These are phyloP conservation scores for Telmatochromis brichardi DNA, from an alignment of 2,113 vertebrate species.

Conservation along the genomic window DNA sequence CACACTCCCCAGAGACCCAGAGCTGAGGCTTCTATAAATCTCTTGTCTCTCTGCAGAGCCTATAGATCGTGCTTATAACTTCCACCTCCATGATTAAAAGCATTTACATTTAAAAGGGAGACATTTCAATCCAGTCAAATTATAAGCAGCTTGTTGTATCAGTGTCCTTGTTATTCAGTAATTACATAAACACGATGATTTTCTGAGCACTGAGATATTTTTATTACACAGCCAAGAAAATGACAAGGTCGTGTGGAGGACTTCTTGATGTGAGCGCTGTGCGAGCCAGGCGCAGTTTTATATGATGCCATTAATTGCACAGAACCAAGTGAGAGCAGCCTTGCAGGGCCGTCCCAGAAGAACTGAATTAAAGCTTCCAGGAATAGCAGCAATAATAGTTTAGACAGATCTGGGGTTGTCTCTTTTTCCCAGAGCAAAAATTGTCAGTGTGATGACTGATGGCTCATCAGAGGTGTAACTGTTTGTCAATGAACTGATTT, in stretches of 20 bases:
- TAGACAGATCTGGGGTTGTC: background rate
- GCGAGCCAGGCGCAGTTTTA: background rate
- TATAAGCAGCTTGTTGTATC: background rate
- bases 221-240: background rate
- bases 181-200: background rate
- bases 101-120: background rate
- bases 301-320: conserved; percentile 35
- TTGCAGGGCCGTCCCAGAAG: conserved; percentile 13
- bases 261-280: background rate
- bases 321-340: conserved; percentile 30
- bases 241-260: conserved; percentile 50
- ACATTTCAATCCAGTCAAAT: background rate
- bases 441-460: background rate
- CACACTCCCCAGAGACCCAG: conserved; percentile 51
- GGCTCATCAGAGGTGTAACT: background rate
- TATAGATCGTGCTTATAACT: conserved; percentile 15
- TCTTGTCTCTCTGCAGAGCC: conserved; percentile 23
- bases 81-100: background rate
- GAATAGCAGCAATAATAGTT: conserved; percentile 36
- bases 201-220: background rate
- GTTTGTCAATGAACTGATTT: background rate
- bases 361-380: conserved; percentile 36
- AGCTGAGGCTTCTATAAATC: conserved; percentile 53
- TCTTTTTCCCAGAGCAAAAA: background rate
- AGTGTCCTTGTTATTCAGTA: background rate